Evolutionary conservation across 2,113 vertebrate genomes (phyloP).

Genomic region (Craseonycteris thonglongyai): DNA sequence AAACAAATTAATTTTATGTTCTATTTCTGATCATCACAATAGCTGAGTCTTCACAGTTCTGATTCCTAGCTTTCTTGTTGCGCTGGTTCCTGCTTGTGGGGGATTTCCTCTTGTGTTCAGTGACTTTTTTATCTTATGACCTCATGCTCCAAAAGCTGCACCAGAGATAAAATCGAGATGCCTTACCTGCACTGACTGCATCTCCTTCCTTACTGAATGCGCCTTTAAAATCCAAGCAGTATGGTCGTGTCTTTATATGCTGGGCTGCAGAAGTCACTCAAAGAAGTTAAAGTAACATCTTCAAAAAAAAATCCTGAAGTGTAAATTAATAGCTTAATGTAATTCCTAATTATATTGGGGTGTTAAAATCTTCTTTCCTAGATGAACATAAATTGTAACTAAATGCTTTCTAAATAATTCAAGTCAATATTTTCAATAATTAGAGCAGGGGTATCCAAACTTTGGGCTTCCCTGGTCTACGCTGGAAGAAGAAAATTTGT

Average conservation of each 20-base stretch:
- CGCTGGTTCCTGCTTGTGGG: not conserved
- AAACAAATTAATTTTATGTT: not conserved
- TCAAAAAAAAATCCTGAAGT: not conserved
- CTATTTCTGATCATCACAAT: not conserved
- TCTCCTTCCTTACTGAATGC: not conserved
- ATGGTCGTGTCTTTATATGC: not conserved
- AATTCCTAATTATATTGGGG: conserved; percentile 56
- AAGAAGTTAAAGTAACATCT: not conserved
- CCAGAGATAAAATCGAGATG: not conserved
- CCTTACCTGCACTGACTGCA: not conserved
- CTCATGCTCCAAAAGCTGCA: not conserved
- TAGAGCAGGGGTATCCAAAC: too few relatives aligned
- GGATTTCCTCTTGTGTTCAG: not conserved
- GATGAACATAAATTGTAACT: conserved; percentile 54
- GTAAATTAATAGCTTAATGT: conserved; percentile 48
- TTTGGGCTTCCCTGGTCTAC: too few relatives aligned
- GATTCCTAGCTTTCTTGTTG: not conserved
- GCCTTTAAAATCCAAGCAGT: not conserved
- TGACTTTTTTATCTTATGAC: not conserved
- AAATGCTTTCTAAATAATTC: conserved; percentile 67
- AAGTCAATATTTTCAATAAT: conserved; percentile 62
- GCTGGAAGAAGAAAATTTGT: too few relatives aligned
- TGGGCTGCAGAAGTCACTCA: not conserved
- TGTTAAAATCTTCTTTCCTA: conserved; percentile 41
- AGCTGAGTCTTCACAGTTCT: not conserved